Conservation (phyloP, 2,888 invertebrate species). For the Drosophila hamatofila region DNA sequence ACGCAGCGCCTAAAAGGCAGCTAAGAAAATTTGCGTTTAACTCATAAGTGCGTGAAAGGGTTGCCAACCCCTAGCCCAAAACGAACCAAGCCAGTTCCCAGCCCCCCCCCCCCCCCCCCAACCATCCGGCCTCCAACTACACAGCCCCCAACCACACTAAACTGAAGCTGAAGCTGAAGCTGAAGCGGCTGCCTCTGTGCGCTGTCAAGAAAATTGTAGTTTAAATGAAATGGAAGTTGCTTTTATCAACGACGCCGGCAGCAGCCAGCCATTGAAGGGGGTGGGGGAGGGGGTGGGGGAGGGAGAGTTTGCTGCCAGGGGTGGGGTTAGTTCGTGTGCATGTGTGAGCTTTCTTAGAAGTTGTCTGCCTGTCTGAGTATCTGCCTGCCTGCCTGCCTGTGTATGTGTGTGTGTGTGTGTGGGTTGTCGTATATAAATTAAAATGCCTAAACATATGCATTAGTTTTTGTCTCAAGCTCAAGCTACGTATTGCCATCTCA, state of each 20-base stretch:
- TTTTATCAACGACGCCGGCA: slow-evolving; percentile 78
- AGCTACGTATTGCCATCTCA: slow-evolving; percentile 45
- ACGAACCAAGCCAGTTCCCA: background rate
- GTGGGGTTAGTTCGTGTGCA: slow-evolving; percentile 52
- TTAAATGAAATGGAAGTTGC: slow-evolving; percentile 83
- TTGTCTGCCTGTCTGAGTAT: slow-evolving; percentile 43
- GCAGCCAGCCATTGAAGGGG: background rate
- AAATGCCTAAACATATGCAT: slow-evolving; percentile 83
- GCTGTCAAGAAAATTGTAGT: slow-evolving; percentile 82
- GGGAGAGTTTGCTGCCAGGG: slow-evolving; percentile 15
- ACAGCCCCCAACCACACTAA: background rate
- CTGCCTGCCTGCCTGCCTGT: slow-evolving; percentile 6
- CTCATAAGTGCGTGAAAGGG: slow-evolving; percentile 82
- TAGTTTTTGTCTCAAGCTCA: slow-evolving; percentile 77
- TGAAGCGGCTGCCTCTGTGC: slow-evolving; percentile 67
- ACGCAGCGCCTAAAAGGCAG: slow-evolving; percentile 79
- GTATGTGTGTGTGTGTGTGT: slow-evolving; percentile 33
- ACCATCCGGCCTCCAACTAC: background rate
- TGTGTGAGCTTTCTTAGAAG: slow-evolving; percentile 76
- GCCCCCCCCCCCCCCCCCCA: background rate
- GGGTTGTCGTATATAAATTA: slow-evolving; percentile 80
- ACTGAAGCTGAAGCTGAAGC: slow-evolving; percentile 22
- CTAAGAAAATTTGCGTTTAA: slow-evolving; percentile 83
- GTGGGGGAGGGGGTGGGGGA: background rate
- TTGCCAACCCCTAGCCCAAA: slow-evolving; percentile 58